Conservation (phyloP, 2,888 invertebrate species). For the Galeopsomyia nigrocyanea region DNA sequence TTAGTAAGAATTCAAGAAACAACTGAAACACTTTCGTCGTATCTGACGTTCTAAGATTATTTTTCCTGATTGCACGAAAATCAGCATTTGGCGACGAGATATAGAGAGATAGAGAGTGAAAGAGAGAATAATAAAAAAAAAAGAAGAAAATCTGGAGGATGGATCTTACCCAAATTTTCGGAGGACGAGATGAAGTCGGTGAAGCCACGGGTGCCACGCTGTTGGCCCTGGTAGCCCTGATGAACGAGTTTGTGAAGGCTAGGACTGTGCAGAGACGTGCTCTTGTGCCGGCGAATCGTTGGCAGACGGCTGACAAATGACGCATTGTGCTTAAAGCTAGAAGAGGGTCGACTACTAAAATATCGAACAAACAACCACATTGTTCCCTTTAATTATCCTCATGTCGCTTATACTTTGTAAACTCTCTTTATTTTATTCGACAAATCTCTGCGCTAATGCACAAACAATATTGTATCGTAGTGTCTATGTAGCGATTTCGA, state of each 20-base stretch:
- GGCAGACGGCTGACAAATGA: conserved; percentile 93
- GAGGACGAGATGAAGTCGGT: conserved; percentile 81
- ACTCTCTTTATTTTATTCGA: conserved; percentile 7
- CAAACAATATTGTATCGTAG: neutral
- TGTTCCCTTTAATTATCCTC: conserved; percentile 34
- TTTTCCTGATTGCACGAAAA: neutral
- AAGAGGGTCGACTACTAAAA: conserved; percentile 77
- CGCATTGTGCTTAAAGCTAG: conserved; percentile 93
- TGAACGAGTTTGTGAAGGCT: conserved; percentile 73
- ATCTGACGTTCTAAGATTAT: no score
- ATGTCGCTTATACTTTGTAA: conserved; percentile 14
- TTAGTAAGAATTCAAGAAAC: neutral
- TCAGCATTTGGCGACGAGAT: neutral
- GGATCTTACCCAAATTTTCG: conserved; percentile 78
- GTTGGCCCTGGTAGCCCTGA: conserved; percentile 67
- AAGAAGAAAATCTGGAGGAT: conserved; percentile 24
- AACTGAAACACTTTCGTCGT: neutral
- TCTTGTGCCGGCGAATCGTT: conserved; percentile 86
- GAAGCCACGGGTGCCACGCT: conserved; percentile 72
- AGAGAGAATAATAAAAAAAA: neutral
- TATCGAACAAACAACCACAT: conserved; percentile 36
- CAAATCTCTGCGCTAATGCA: neutral
- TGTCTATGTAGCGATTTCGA: no score
- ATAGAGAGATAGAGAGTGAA: neutral
- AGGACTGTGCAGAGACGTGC: conserved; percentile 83